A percentile compares a stretch with the other conserved stretches of the same genome.
Evolutionary conservation across 2,113 vertebrate species (phyloP).

Genomic region (pig (Sus scrofa)): DNA sequence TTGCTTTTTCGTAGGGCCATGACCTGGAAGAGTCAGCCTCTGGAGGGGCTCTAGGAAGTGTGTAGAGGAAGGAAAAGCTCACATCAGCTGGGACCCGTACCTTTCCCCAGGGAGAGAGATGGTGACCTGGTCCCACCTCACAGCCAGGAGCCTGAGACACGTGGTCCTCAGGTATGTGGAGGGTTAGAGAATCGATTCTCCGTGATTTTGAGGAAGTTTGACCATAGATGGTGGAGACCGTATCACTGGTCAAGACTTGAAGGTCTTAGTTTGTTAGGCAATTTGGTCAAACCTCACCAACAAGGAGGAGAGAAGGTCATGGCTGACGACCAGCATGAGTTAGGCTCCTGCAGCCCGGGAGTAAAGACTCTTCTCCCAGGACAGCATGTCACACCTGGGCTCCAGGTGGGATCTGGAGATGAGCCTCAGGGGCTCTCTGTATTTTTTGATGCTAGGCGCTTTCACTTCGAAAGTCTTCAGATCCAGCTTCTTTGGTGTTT

Average conservation of each 20-base stretch:
- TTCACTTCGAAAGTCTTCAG: no score
- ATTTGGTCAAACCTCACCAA: no score
- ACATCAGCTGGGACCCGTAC: background rate
- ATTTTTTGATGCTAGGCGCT: background rate
- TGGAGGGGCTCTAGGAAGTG: no score
- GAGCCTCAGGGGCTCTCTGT: background rate
- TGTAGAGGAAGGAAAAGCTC: background rate
- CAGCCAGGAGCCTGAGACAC: no score
- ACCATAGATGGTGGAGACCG: background rate
- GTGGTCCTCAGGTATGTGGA: no score
- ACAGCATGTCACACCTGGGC: background rate
- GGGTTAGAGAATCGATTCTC: background rate
- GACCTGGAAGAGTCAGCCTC: background rate
- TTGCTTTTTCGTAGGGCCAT: background rate
- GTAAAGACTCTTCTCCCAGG: rapidly evolving
- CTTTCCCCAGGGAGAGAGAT: no score
- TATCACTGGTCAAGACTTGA: background rate
- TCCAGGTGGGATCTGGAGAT: background rate
- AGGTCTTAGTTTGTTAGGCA: rapidly evolving
- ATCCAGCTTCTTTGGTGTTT: background rate
- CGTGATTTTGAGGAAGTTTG: background rate
- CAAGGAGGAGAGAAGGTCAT: no score
- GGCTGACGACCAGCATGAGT: no score
- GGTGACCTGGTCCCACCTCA: no score
- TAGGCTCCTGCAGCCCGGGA: background rate